Evolutionary conservation across 2,888 invertebrate genomes (phyloP).

Genomic region (Eupithecia insigniata): DNA sequence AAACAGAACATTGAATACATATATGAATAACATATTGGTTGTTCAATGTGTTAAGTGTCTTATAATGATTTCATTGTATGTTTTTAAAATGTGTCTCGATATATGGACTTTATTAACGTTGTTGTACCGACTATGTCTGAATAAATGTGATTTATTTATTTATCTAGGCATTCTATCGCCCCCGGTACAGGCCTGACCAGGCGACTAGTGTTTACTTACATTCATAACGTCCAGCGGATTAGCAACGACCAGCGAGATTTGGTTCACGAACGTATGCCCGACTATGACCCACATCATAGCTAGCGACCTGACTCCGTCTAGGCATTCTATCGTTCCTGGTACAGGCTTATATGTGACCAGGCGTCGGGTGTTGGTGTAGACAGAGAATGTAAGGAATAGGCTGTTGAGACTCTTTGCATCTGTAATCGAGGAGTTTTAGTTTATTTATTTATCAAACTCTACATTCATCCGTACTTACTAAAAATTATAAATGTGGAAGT

Average conservation of each 20-base stretch:
- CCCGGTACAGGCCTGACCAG: constrained; percentile 62
- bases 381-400: constrained; percentile 58
- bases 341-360: constrained; percentile 63
- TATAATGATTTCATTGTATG: too few species aligned
- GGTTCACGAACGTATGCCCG: constrained; percentile 65
- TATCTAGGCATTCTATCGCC: constrained; percentile 71
- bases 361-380: constrained; percentile 71
- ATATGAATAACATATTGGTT: too few species aligned
- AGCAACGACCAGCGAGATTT: constrained; percentile 44
- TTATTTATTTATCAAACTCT: neutral
- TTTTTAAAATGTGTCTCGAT: too few species aligned
- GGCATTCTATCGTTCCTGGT: constrained; percentile 68
- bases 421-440: constrained; percentile 42
- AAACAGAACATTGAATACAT: too few species aligned
- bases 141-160: too few species aligned
- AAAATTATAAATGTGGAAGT: too few species aligned
- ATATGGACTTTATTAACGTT: too few species aligned
- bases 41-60: too few species aligned
- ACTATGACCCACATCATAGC: constrained; percentile 80
- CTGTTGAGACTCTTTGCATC: constrained; percentile 58
- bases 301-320: constrained; percentile 75
- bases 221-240: constrained; percentile 54
- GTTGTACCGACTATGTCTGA: too few species aligned
- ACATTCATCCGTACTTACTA: too few species aligned
- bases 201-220: constrained; percentile 61